These are phyloP conservation scores for Centropristis striata DNA, from an alignment of 2,113 vertebrate species.

Conservation along the genomic window DNA sequence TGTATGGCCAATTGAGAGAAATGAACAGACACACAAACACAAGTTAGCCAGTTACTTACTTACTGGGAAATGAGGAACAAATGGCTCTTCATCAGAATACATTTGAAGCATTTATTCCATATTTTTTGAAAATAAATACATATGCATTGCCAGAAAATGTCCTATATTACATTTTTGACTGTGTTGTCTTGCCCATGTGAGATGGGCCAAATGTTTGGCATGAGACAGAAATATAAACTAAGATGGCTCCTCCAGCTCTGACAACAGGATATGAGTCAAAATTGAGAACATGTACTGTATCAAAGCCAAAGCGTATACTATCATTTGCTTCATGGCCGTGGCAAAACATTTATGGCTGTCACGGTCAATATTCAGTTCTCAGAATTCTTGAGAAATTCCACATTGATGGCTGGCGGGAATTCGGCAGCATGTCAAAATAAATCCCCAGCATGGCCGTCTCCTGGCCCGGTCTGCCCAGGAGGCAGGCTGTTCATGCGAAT, in stretches of 20 bases:
- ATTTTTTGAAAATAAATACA: not conserved
- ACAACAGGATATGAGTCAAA: constrained; percentile 19
- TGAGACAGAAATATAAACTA: constrained; percentile 2
- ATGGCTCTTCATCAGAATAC: not conserved
- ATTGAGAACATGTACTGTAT: constrained; percentile 11
- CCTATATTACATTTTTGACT: not conserved
- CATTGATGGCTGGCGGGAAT: constrained; percentile 54
- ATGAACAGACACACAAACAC: constrained; percentile 14
- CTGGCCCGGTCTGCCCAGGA: constrained; percentile 59
- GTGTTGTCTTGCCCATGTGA: not conserved
- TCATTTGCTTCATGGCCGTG: constrained; percentile 37
- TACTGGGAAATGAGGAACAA: not conserved
- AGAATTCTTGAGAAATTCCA: constrained; percentile 59
- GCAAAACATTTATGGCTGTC: constrained; percentile 60
- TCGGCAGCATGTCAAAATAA: constrained; percentile 74
- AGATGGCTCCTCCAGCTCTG: not conserved
- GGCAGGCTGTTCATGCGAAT: constrained; percentile 74
- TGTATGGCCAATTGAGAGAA: constrained; percentile 3
- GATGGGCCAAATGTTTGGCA: not conserved
- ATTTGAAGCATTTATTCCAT: not conserved
- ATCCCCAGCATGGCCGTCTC: constrained; percentile 62
- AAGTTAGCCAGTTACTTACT: not conserved
- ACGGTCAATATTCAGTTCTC: constrained; percentile 64
- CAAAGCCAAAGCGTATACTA: constrained; percentile 29
- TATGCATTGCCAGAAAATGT: not conserved